Conservation (phyloP, 2,113 vertebrate species). For the Leptosomus discolor region DNA sequence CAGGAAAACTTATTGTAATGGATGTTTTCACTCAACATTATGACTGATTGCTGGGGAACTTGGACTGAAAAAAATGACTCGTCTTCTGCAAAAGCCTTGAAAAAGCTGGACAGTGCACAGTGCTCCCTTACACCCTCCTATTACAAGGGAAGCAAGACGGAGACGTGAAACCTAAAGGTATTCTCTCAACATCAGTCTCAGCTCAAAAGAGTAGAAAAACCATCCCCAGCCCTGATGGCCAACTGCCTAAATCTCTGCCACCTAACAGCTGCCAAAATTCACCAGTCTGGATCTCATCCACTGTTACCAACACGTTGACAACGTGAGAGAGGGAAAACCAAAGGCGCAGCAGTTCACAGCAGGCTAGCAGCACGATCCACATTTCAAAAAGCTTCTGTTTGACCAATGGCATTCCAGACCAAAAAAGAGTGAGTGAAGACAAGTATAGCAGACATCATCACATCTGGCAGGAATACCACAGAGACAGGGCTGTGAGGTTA, state of each 20-base stretch:
- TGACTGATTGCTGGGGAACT: neutral
- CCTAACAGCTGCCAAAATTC: neutral
- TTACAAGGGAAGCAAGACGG: rapidly evolving
- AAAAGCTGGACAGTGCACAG: neutral
- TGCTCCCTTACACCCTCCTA: neutral
- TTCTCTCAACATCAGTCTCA: rapidly evolving
- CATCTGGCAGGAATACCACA: neutral
- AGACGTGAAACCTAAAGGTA: neutral
- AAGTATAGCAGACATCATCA: too few species aligned
- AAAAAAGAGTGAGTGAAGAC: neutral
- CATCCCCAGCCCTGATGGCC: too few species aligned
- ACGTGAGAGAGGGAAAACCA: neutral
- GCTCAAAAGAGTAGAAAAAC: neutral
- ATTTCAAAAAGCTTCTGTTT: neutral
- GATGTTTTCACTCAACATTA: neutral
- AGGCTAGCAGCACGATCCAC: neutral
- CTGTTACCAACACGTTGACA: neutral
- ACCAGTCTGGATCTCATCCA: neutral
- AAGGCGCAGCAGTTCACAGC: neutral
- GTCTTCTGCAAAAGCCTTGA: neutral
- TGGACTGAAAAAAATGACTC: neutral
- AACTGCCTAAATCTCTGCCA: rapidly evolving
- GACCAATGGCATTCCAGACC: neutral
- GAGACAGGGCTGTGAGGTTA: neutral
- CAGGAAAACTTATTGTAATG: rapidly evolving